Evolutionary conservation across 35 echinoderm and acorn worm species (phyloP).

Genomic region (Hemicentrotus pulcherrimus): DNA sequence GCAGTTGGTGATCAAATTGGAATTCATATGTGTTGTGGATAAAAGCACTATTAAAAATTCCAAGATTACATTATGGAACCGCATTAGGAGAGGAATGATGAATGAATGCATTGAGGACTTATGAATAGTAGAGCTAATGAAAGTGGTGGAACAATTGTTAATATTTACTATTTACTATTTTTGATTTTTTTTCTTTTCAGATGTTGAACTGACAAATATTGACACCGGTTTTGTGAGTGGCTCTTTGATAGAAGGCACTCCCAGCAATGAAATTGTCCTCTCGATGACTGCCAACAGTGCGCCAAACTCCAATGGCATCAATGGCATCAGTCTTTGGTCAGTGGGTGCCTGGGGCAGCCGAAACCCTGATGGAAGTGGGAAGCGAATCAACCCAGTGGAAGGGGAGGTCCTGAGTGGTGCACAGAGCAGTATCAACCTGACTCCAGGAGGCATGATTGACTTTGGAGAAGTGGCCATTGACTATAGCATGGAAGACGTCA

Average conservation of each 20-base stretch:
- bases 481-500: conserved; percentile 54
- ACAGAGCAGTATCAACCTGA: conserved; percentile 59
- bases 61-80: no score
- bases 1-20: no score
- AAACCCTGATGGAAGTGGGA: conserved; percentile 59
- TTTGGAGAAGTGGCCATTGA: conserved; percentile 67
- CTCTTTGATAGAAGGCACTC: conserved; percentile 54
- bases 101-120: no score
- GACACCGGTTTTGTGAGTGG: conserved; percentile 38
- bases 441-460: conserved; percentile 51
- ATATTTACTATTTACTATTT: background rate
- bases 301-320: conserved; percentile 54
- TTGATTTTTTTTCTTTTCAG: background rate
- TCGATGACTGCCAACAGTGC: conserved; percentile 51
- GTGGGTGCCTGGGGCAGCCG: conserved; percentile 62
- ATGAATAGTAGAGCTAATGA: no score
- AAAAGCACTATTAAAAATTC: no score
- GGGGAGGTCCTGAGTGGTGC: conserved; percentile 57
- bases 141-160: no score
- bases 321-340: conserved; percentile 69
- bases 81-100: no score
- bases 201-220: conserved; percentile 25
- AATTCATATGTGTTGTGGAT: no score
- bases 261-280: conserved; percentile 61
- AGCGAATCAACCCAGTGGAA: conserved; percentile 35